phyloP scores from a whole-genome alignment of 1,140 invertebrate species.

The Saccostrea echinata region DNA sequence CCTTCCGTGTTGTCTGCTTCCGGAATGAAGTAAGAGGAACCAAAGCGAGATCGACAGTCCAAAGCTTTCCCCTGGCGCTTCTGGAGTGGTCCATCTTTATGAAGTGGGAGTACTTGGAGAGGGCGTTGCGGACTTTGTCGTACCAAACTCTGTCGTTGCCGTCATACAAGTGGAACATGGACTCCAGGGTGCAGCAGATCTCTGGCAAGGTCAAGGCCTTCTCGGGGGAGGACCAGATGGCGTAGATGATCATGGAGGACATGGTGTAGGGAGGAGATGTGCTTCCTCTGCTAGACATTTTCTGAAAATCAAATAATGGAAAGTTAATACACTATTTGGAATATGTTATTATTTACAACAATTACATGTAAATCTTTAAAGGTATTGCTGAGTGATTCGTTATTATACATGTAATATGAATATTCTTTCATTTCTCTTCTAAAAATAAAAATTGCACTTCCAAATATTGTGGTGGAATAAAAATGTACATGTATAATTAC shows the following conservation, averaged over 20 bases:
- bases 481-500: too few species aligned
- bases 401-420: too few species aligned
- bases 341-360: too few species aligned
- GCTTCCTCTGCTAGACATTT: not conserved
- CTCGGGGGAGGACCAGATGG: not conserved
- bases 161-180: not conserved
- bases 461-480: too few species aligned
- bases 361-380: too few species aligned
- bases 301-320: not conserved
- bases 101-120: constrained; percentile 9
- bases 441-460: too few species aligned
- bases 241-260: constrained; percentile 21
- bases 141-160: constrained; percentile 22
- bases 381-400: too few species aligned
- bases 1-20: constrained; percentile 3
- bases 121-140: constrained; percentile 11
- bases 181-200: not conserved
- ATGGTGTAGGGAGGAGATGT: not conserved
- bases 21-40: not conserved
- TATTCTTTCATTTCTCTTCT: too few species aligned
- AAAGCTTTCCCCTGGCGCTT: not conserved
- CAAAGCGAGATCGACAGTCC: not conserved
- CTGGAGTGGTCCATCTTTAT: not conserved
- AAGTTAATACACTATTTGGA: not conserved
- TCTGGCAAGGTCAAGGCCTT: constrained; percentile 1